These are phyloP conservation scores for Oxygymnocypris stewartii DNA, from an alignment of 2,113 vertebrate genomes.

Conservation along the genomic window DNA sequence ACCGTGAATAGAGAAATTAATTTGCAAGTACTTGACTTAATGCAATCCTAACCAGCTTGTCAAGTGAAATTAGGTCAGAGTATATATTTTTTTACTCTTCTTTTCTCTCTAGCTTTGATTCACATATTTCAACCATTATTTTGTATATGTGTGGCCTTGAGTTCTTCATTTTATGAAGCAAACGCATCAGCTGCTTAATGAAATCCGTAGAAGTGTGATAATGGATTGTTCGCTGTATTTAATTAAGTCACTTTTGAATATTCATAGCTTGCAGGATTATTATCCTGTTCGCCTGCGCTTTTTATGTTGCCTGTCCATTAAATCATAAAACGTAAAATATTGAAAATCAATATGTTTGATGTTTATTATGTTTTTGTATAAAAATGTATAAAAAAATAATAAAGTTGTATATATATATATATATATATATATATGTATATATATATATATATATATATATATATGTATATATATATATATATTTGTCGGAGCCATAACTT, in stretches of 20 bases:
- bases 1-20: conserved; percentile 37
- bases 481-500: neutral
- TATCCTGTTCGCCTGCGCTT: neutral
- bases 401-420: neutral
- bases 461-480: neutral
- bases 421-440: neutral
- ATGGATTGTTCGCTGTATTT: conserved; percentile 23
- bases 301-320: neutral
- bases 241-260: conserved; percentile 36
- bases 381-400: too few relatives aligned
- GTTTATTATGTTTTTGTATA: neutral
- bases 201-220: neutral
- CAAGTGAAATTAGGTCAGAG: conserved; percentile 55
- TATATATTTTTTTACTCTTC: conserved; percentile 12
- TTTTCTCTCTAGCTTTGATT: conserved; percentile 33
- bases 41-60: conserved; percentile 43
- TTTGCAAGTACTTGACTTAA: conserved; percentile 55
- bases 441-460: neutral
- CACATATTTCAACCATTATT: conserved; percentile 25
- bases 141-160: conserved; percentile 42
- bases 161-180: conserved; percentile 23
- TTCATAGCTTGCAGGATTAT: conserved; percentile 21
- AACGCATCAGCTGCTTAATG: conserved; percentile 6
- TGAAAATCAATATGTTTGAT: neutral
- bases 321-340: neutral